A percentile compares a stretch with the other conserved stretches of the same genome.
These are phyloP conservation scores for Bembecia ichneumoniformis DNA, from an alignment of 2,888 invertebrate species.

Conservation along the genomic window DNA sequence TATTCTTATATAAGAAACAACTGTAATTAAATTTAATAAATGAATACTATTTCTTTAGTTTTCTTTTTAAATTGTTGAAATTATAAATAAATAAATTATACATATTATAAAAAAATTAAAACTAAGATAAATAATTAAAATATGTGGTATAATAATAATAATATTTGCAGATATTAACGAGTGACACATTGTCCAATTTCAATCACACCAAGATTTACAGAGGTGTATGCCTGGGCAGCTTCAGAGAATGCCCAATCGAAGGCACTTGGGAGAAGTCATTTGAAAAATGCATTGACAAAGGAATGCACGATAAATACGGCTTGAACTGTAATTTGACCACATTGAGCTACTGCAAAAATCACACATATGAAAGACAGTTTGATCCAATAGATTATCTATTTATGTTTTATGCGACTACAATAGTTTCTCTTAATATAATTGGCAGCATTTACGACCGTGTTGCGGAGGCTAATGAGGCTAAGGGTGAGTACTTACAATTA, in stretches of 20 bases:
- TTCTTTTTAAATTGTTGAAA: too few species aligned
- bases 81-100: too few species aligned
- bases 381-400: slow-evolving; percentile 5
- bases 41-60: too few species aligned
- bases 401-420: slow-evolving; percentile 3
- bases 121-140: neutral
- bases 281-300: slow-evolving; percentile 7
- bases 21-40: too few species aligned
- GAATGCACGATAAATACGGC: slow-evolving; percentile 3
- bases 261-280: slow-evolving; percentile 4
- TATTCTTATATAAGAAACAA: too few species aligned
- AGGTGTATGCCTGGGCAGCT: slow-evolving; percentile 7
- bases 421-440: slow-evolving; percentile 6
- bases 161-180: slow-evolving; percentile 6
- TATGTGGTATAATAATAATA: neutral
- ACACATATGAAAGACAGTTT: slow-evolving; percentile 4
- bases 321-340: slow-evolving; percentile 5
- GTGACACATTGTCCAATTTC: slow-evolving; percentile 5
- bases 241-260: slow-evolving; percentile 4
- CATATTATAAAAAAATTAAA: neutral
- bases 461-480: slow-evolving; percentile 3
- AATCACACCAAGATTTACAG: slow-evolving; percentile 9
- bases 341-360: slow-evolving; percentile 6
- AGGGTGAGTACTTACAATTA: slow-evolving; percentile 5
- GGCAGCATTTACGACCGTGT: slow-evolving; percentile 7